Evolutionary conservation across 2,797 vertebrate species (phyloP).

Genomic region (Natrix natrix): DNA sequence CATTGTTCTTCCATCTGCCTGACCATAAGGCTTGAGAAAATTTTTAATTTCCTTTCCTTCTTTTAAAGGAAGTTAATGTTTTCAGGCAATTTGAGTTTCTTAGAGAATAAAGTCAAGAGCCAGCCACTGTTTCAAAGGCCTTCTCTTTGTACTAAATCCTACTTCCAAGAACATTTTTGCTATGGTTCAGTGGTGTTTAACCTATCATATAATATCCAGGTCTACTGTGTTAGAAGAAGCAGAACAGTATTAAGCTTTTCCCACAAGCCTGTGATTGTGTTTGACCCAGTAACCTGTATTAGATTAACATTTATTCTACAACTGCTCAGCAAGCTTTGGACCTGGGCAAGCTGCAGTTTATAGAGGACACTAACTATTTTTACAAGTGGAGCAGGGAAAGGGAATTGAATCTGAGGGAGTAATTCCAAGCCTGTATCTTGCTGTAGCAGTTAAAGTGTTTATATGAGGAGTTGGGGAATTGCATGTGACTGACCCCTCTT

Average conservation of each 20-base stretch:
- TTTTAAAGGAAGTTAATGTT: constrained; percentile 67
- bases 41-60: constrained; percentile 58
- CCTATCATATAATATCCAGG: constrained; percentile 84
- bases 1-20: constrained; percentile 52
- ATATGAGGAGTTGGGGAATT: constrained; percentile 78
- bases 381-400: constrained; percentile 81
- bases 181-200: constrained; percentile 82
- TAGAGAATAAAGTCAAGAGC: constrained; percentile 75
- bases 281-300: constrained; percentile 86
- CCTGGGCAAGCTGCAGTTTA: constrained; percentile 77
- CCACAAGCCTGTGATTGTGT: constrained; percentile 83
- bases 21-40: constrained; percentile 52
- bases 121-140: constrained; percentile 75
- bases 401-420: constrained; percentile 82
- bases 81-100: constrained; percentile 60
- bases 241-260: constrained; percentile 84
- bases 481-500: constrained; percentile 79
- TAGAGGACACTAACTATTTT: constrained; percentile 81
- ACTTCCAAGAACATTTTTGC: constrained; percentile 80
- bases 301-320: constrained; percentile 87
- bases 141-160: constrained; percentile 81
- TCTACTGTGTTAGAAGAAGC: constrained; percentile 82
- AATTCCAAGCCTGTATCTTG: constrained; percentile 79
- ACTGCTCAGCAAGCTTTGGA: constrained; percentile 76
- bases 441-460: constrained; percentile 77